phyloP scores from a whole-genome alignment of 2,113 vertebrate species.

The Tretioscincus oriximinensis region DNA sequence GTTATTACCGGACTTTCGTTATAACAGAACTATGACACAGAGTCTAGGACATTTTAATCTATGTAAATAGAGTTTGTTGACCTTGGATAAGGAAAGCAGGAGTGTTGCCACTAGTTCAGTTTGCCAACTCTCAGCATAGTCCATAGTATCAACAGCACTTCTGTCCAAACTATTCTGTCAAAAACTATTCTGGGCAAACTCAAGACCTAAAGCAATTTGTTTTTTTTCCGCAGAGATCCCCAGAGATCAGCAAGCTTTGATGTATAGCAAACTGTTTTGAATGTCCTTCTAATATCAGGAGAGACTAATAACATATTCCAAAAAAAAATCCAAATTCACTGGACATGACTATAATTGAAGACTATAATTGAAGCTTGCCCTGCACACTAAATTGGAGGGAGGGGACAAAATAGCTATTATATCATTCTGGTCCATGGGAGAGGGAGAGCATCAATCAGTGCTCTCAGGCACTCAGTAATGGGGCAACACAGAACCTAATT shows the following conservation, averaged over 20 bases:
- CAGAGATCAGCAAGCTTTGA: background rate
- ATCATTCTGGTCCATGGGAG: too few relatives aligned
- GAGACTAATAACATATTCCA: background rate
- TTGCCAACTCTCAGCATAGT: rapidly evolving
- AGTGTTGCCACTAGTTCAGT: background rate
- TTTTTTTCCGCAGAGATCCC: background rate
- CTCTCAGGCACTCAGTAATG: too few relatives aligned
- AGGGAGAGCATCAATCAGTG: too few relatives aligned
- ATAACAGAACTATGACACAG: rapidly evolving
- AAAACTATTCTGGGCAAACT: background rate
- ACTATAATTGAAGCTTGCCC: too few relatives aligned
- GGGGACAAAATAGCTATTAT: too few relatives aligned
- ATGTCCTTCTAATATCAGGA: background rate
- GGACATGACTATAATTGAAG: too few relatives aligned
- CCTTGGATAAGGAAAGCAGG: background rate
- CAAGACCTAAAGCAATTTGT: background rate
- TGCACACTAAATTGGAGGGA: too few relatives aligned
- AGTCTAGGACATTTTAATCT: background rate
- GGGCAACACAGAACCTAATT: too few relatives aligned
- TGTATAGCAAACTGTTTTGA: background rate
- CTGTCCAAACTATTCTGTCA: rapidly evolving
- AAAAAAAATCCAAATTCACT: background rate
- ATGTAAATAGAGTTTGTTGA: rapidly evolving
- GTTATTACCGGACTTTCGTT: background rate
- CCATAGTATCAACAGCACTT: rapidly evolving